phyloP scores from a whole-genome alignment of 2,888 invertebrate genomes.

The Oligia strigilis region DNA sequence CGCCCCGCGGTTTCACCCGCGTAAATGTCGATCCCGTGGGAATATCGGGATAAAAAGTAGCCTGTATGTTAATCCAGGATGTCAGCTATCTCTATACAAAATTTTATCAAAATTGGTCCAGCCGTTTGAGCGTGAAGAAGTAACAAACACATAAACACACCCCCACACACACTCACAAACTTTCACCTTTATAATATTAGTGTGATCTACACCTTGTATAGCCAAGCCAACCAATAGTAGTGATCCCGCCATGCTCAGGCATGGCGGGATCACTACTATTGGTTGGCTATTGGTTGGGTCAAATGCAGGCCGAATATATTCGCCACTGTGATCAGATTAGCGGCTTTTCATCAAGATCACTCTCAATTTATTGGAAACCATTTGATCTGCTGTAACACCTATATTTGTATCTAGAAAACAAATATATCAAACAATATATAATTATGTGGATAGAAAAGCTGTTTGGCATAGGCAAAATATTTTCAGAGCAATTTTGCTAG shows the following conservation, averaged over 20 bases:
- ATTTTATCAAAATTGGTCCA: too few species aligned
- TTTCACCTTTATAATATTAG: too few species aligned
- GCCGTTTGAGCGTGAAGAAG: too few species aligned
- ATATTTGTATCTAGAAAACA: conserved; percentile 2
- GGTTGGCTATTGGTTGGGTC: too few species aligned
- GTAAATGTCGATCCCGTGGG: too few species aligned
- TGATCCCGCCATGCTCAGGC: not conserved
- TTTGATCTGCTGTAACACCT: conserved; percentile 30
- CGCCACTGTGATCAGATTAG: conserved; percentile 22
- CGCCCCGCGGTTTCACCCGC: too few species aligned
- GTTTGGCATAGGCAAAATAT: conserved; percentile 13
- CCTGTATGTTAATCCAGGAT: too few species aligned
- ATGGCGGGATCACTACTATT: too few species aligned
- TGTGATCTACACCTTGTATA: not conserved
- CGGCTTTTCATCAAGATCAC: conserved; percentile 39
- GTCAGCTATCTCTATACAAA: too few species aligned
- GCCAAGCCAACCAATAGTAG: conserved; percentile 20
- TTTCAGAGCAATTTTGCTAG: not conserved
- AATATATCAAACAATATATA: conserved; percentile 8
- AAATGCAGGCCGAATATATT: conserved; percentile 40
- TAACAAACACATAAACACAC: too few species aligned
- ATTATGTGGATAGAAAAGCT: not conserved
- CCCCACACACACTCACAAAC: too few species aligned
- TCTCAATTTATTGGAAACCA: conserved; percentile 27
- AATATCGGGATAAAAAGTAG: too few species aligned